These are phyloP conservation scores for Ichneumoninae sp. DNA, from an alignment of 2,888 invertebrate species.

Conservation along the genomic window DNA sequence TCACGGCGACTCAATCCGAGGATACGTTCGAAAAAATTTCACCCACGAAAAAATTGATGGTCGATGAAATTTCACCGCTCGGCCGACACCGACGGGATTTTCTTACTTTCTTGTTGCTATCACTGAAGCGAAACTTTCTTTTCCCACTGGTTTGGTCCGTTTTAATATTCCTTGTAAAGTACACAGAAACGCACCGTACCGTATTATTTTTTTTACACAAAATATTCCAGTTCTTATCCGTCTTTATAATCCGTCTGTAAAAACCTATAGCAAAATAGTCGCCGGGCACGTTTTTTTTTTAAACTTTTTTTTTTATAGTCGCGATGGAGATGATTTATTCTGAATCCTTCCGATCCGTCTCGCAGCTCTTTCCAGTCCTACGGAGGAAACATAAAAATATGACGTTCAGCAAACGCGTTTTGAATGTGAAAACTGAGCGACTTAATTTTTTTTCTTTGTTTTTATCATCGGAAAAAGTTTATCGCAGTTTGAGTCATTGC, in stretches of 20 bases:
- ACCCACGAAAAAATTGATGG: slow-evolving; percentile 1
- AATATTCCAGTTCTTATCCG: slow-evolving; percentile 20
- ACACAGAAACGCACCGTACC: background rate
- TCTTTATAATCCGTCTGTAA: slow-evolving; percentile 41
- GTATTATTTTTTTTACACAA: slow-evolving; percentile 5
- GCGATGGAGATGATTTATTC: slow-evolving; percentile 30
- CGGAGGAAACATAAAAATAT: background rate
- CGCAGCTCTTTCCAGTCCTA: slow-evolving; percentile 24
- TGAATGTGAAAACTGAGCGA: background rate
- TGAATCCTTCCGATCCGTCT: background rate
- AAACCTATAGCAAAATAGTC: slow-evolving; percentile 51
- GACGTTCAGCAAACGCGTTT: background rate
- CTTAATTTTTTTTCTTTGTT: slow-evolving; percentile 1
- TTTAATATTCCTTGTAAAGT: background rate
- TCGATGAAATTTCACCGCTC: slow-evolving; percentile 8
- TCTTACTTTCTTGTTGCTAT: background rate
- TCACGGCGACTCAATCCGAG: slow-evolving; percentile 13
- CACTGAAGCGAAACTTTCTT: slow-evolving; percentile 36
- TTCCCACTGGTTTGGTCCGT: background rate
- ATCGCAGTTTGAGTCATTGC: background rate
- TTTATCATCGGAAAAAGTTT: background rate
- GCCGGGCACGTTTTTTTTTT: slow-evolving; percentile 17
- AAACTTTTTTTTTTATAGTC: slow-evolving; percentile 2
- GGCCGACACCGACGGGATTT: background rate
- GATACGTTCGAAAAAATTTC: slow-evolving; percentile 19